Evolutionary conservation across 2,113 vertebrate genomes (phyloP).

Genomic region (Grallaria varia): DNA sequence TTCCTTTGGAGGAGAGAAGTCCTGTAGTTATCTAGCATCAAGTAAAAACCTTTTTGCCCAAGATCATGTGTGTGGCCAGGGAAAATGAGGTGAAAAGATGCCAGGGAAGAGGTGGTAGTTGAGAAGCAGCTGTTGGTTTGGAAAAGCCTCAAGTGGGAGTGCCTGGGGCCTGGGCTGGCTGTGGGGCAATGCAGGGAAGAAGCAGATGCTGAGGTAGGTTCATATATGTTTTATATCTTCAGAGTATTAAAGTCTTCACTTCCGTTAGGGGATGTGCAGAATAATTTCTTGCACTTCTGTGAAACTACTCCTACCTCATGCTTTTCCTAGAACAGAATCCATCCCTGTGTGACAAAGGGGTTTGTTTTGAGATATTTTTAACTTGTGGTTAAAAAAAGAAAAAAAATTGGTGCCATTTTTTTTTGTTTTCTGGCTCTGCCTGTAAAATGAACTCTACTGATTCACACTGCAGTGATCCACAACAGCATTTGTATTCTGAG

Average conservation of each 20-base stretch:
- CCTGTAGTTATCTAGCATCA: not conserved
- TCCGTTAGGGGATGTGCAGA: not conserved
- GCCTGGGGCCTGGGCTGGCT: not conserved
- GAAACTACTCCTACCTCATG: not conserved
- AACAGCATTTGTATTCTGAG: not conserved
- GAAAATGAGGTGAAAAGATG: not conserved
- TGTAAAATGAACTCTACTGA: not conserved
- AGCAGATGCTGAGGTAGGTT: not conserved
- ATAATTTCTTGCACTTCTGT: not conserved
- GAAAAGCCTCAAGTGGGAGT: not conserved
- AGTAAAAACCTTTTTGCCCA: not conserved
- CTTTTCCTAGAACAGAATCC: not conserved
- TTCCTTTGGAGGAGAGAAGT: not conserved
- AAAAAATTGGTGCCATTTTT: not conserved
- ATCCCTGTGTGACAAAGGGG: not conserved
- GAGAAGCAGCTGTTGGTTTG: not conserved
- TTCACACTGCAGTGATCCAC: not conserved
- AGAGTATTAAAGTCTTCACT: not conserved
- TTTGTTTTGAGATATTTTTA: not conserved
- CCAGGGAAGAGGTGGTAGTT: not conserved
- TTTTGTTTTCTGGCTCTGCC: constrained; percentile 2
- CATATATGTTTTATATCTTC: not conserved
- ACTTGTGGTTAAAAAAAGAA: not conserved
- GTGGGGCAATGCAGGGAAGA: not conserved
- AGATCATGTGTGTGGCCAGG: not conserved